Evolutionary conservation across 1,140 invertebrate genomes (phyloP).

Genomic region (Mycetomoellerius zeteki): DNA sequence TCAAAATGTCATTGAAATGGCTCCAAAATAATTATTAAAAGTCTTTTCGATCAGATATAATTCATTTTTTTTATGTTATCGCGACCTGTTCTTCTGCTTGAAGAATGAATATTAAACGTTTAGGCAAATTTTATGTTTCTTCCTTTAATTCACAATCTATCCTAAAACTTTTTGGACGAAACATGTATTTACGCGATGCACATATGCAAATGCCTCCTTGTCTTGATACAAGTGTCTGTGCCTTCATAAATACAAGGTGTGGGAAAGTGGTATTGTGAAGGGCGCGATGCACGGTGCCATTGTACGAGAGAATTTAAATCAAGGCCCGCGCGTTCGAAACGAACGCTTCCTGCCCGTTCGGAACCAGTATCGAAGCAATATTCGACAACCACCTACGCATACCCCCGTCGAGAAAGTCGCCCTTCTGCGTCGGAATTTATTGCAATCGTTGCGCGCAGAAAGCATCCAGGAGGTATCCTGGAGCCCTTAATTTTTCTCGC

Average conservation of each 20-base stretch:
- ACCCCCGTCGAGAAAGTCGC: constrained; percentile 79
- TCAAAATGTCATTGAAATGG: no score
- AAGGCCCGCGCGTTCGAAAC: constrained; percentile 59
- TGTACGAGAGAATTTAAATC: constrained; percentile 73
- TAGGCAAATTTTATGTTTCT: constrained; percentile 5
- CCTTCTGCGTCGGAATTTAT: constrained; percentile 77
- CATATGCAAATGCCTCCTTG: constrained; percentile 42
- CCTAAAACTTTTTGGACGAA: constrained; percentile 17
- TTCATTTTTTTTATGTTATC: no score
- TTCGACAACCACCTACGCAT: constrained; percentile 78
- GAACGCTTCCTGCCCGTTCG: constrained; percentile 71
- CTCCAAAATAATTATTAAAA: no score
- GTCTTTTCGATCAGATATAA: no score
- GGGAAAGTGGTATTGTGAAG: constrained; percentile 57
- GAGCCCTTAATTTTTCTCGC: constrained; percentile 70
- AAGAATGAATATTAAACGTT: constrained; percentile 21
- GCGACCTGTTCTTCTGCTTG: no score
- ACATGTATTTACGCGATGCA: constrained; percentile 42
- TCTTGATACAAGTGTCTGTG: constrained; percentile 41
- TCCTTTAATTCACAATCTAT: constrained; percentile 25
- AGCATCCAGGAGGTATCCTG: constrained; percentile 68
- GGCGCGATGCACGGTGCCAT: constrained; percentile 54
- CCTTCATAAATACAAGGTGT: constrained; percentile 60
- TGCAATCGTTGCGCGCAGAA: constrained; percentile 70
- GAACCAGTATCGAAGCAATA: constrained; percentile 76